phyloP scores from a whole-genome alignment of 2,888 invertebrate species.

The Thecophora atra region DNA sequence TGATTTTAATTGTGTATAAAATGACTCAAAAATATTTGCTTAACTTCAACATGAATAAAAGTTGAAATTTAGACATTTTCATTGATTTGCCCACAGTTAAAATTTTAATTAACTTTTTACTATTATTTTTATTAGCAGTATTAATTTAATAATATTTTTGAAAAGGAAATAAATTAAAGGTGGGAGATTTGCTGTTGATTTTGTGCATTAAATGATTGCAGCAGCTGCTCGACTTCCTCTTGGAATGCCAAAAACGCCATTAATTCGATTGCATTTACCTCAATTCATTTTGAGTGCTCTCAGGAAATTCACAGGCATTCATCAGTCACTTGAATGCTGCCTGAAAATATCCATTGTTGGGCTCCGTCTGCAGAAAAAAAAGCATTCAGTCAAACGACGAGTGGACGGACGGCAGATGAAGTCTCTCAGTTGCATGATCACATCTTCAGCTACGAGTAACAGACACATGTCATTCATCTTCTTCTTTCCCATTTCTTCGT shows the following conservation, averaged over 20 bases:
- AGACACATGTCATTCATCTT: constrained; percentile 29
- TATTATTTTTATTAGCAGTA: background rate
- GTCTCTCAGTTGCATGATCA: background rate
- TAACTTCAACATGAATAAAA: no score
- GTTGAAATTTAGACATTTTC: no score
- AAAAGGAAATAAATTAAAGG: background rate
- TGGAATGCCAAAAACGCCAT: background rate
- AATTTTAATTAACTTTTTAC: background rate
- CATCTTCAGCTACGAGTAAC: background rate
- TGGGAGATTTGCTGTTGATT: background rate
- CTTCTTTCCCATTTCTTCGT: background rate
- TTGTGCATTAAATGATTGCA: background rate
- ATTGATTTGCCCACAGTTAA: no score
- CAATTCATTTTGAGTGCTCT: background rate
- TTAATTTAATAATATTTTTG: background rate
- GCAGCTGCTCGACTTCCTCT: background rate
- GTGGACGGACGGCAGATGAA: background rate
- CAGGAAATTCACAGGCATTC: background rate
- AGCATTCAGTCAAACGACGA: constrained; percentile 6
- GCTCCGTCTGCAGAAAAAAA: background rate
- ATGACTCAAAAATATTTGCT: no score
- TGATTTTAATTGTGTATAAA: background rate
- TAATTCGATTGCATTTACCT: background rate
- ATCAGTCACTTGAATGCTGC: background rate
- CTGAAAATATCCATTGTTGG: background rate